Percentiles rank a stretch among this genome's conserved stretches.
These are phyloP conservation scores for Conus canariensis DNA, from an alignment of 2,888 invertebrate genomes.

Conservation along the genomic window DNA sequence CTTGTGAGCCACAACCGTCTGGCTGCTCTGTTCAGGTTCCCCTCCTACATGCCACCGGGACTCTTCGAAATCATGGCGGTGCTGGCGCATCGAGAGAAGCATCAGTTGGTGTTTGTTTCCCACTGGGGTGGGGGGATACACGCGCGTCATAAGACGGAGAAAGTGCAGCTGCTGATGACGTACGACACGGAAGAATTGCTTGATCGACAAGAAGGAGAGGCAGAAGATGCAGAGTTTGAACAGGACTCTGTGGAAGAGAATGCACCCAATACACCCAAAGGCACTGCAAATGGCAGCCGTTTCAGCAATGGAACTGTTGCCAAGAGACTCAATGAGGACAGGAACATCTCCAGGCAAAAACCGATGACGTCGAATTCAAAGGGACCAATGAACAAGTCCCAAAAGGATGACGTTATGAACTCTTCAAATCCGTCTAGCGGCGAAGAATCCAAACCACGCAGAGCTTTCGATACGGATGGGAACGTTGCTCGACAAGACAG, in stretches of 20 bases:
- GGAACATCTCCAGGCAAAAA: neutral
- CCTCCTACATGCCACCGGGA: slow-evolving; percentile 74
- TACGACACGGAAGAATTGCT: slow-evolving; percentile 31
- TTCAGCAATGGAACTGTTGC: neutral
- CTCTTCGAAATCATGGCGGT: slow-evolving; percentile 72
- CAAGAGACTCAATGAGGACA: neutral
- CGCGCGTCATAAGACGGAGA: slow-evolving; percentile 61
- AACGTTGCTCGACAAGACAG: neutral
- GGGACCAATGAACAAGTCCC: neutral
- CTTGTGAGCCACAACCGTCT: slow-evolving; percentile 57
- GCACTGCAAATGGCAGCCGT: neutral
- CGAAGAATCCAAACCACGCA: neutral
- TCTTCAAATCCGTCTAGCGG: neutral
- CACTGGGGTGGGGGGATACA: slow-evolving; percentile 74
- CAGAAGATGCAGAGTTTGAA: neutral
- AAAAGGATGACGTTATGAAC: neutral
- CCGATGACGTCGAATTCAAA: neutral
- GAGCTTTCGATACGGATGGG: neutral
- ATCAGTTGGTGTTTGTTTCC: slow-evolving; percentile 62
- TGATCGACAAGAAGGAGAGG: neutral
- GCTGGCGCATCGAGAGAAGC: slow-evolving; percentile 59
- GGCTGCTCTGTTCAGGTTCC: slow-evolving; percentile 67
- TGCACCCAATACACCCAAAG: neutral
- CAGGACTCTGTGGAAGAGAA: neutral
- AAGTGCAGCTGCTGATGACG: slow-evolving; percentile 53